These are phyloP conservation scores for Calephelis virginiensis DNA, from an alignment of 1,140 invertebrate species.

Conservation along the genomic window DNA sequence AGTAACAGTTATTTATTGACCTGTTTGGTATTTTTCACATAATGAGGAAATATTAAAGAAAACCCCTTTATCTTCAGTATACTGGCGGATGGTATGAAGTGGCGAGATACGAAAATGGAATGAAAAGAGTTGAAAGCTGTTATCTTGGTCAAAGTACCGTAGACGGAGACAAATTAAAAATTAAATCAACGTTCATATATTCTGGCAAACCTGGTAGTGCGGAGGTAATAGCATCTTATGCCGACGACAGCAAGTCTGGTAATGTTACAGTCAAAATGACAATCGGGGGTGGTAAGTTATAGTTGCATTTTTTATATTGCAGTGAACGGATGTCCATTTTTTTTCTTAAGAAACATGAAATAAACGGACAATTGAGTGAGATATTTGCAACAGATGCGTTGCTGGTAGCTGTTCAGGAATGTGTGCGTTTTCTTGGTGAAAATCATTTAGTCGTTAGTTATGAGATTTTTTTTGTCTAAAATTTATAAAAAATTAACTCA, in stretches of 20 bases:
- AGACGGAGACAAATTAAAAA: background rate
- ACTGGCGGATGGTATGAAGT: background rate
- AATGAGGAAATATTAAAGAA: no score
- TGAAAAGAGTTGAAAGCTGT: constrained; percentile 1
- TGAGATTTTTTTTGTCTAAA: no score
- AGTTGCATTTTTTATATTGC: no score
- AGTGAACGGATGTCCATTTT: no score
- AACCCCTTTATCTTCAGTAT: background rate
- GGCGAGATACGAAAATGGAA: background rate
- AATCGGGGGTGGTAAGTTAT: background rate
- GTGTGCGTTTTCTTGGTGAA: no score
- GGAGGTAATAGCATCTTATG: background rate
- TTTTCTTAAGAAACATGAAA: no score
- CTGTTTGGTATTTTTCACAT: background rate
- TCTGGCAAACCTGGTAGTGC: background rate
- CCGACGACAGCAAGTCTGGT: background rate
- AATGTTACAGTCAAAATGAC: background rate
- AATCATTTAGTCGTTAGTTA: no score
- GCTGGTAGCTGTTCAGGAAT: no score
- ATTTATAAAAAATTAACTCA: no score
- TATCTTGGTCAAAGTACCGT: background rate
- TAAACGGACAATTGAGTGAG: no score
- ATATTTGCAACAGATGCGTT: no score
- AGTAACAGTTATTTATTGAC: no score
- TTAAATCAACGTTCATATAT: background rate